Evolutionary conservation across 2,113 vertebrate species (phyloP).

Genomic region (Peromyscus leucopus): DNA sequence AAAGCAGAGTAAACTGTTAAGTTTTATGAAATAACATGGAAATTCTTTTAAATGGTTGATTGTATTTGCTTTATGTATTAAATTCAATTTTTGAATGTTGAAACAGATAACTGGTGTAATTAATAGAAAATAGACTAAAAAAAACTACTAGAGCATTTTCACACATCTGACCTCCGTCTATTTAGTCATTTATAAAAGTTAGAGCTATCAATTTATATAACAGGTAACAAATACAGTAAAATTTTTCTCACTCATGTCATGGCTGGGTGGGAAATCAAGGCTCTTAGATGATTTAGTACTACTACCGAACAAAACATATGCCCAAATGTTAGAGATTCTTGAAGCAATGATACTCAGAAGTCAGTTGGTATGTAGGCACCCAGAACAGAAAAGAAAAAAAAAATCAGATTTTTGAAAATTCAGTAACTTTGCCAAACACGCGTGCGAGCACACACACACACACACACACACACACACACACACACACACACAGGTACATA

Average conservation of each 20-base stretch:
- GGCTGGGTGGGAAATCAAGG: not conserved
- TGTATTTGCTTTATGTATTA: conserved; percentile 44
- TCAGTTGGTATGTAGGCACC: not conserved
- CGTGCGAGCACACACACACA: not conserved
- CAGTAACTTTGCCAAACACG: not conserved
- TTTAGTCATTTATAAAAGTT: conserved; percentile 5
- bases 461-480: not conserved
- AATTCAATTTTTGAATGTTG: conserved; percentile 44
- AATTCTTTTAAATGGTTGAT: conserved; percentile 53
- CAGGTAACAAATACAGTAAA: not conserved
- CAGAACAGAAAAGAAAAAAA: not conserved
- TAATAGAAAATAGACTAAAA: not conserved
- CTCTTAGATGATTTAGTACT: not conserved
- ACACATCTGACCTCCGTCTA: not conserved
- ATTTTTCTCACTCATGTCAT: not conserved
- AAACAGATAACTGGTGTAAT: conserved; percentile 1
- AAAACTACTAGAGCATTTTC: not conserved
- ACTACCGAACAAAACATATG: not conserved
- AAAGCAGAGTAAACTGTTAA: conserved; percentile 44
- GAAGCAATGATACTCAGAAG: no score
- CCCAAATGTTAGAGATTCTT: not conserved
- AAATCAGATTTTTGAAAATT: not conserved
- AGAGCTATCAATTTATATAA: not conserved
- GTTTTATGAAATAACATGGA: conserved; percentile 44
- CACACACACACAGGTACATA: not conserved